Percentiles rank a stretch among this genome's conserved stretches.
Conservation (phyloP, 2,888 invertebrate species). For the Sylvicola cinctus region DNA sequence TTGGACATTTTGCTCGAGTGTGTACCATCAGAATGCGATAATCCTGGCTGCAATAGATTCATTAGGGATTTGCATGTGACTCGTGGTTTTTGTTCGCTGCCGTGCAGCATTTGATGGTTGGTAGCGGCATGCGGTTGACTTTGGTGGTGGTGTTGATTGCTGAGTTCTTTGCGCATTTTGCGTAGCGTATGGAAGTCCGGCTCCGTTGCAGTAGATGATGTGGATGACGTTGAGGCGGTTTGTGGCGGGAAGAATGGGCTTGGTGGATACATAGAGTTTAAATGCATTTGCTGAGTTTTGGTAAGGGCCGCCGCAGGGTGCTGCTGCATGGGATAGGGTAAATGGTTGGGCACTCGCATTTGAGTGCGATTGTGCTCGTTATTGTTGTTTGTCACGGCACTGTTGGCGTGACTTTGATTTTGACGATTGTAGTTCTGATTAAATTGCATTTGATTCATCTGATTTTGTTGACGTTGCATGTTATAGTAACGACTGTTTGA, state of each 20-base stretch:
- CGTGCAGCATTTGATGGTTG: too few relatives aligned
- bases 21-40: constrained; percentile 22
- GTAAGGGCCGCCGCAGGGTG: background rate
- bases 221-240: background rate
- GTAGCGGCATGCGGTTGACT: constrained; percentile 11
- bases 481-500: too few relatives aligned
- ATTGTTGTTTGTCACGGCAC: too few relatives aligned
- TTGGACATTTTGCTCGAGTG: constrained; percentile 13
- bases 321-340: background rate
- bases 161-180: constrained; percentile 9
- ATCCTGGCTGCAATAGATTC: constrained; percentile 34
- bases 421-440: too few relatives aligned
- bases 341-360: too few relatives aligned
- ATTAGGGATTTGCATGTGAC: constrained; percentile 40
- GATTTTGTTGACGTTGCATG: constrained; percentile 2
- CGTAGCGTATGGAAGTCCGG: too few relatives aligned
- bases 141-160: constrained; percentile 9
- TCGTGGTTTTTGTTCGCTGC: constrained; percentile 29
- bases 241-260: background rate
- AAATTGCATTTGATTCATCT: background rate
- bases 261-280: background rate
- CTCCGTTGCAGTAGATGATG: background rate
- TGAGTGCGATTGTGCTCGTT: too few relatives aligned
- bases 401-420: too few relatives aligned
- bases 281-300: background rate